Evolutionary conservation across 2,888 invertebrate species (phyloP).

Genomic region (Eupsilia transversa): DNA sequence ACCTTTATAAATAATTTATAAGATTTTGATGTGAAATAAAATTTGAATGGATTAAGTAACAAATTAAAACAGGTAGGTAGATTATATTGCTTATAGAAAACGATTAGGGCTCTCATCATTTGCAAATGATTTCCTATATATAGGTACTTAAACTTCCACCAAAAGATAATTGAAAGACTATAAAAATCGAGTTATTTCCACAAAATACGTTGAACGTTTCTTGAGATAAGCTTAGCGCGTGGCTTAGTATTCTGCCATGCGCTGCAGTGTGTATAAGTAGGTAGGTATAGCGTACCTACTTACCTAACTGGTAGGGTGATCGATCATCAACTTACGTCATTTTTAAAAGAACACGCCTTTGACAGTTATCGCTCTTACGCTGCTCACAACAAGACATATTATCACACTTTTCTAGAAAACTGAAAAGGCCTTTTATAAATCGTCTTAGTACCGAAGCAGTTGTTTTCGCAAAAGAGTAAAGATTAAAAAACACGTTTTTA

Average conservation of each 20-base stretch:
- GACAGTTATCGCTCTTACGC: constrained; percentile 39
- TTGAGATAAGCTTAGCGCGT: constrained; percentile 12
- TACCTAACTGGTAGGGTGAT: constrained; percentile 38
- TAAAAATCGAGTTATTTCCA: not conserved
- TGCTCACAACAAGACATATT: constrained; percentile 30
- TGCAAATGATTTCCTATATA: constrained; percentile 29
- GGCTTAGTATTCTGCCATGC: constrained; percentile 7
- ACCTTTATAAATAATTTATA: too few species aligned
- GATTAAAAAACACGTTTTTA: constrained; percentile 46
- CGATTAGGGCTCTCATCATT: constrained; percentile 9
- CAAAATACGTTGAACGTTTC: constrained; percentile 15
- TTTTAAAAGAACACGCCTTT: constrained; percentile 25
- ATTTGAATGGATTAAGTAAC: not conserved
- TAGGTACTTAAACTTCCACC: not conserved
- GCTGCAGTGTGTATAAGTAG: too few species aligned
- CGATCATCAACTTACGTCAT: constrained; percentile 48
- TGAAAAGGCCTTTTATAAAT: not conserved
- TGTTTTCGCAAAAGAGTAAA: constrained; percentile 48
- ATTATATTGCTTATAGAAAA: constrained; percentile 14
- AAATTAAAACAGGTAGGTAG: not conserved
- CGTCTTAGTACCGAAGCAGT: constrained; percentile 5
- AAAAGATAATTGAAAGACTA: not conserved
- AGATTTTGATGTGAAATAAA: not conserved
- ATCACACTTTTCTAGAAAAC: constrained; percentile 5
- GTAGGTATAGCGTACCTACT: constrained; percentile 6